Conservation (phyloP, 2,797 vertebrate species). For the Chaetodon trifasciatus region DNA sequence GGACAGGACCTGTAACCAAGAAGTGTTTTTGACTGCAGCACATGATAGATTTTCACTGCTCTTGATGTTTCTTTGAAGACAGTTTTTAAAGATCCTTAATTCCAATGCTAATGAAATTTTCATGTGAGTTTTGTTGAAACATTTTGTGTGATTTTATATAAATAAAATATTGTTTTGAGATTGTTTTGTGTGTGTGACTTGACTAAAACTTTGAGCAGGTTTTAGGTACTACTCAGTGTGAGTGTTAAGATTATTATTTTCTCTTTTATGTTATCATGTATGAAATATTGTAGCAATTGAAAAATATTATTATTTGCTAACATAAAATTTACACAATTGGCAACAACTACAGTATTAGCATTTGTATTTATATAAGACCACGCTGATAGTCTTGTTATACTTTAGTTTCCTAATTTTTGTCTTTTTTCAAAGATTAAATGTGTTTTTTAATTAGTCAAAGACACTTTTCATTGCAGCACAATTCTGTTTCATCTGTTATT, state of each 20-base stretch:
- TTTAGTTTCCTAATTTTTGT: not conserved
- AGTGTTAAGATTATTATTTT: not conserved
- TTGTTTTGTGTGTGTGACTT: not conserved
- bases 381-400: not conserved
- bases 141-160: constrained; percentile 1
- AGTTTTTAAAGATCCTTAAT: not conserved
- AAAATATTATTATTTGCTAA: not conserved
- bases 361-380: not conserved
- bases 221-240: not conserved
- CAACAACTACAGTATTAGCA: not conserved
- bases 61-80: not conserved
- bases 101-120: constrained; percentile 12
- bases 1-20: not conserved
- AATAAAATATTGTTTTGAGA: not conserved
- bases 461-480: not conserved
- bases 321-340: not conserved
- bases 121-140: not conserved
- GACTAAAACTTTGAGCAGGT: not conserved
- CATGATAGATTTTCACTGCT: not conserved
- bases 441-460: not conserved
- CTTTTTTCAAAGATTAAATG: not conserved
- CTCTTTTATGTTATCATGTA: not conserved
- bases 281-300: not conserved
- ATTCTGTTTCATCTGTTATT: not conserved
- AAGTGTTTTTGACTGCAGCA: not conserved